Base-by-base conservation (phyloP, 2,797 vertebrate species). In the Scolopax bukidnonensis region DNA sequence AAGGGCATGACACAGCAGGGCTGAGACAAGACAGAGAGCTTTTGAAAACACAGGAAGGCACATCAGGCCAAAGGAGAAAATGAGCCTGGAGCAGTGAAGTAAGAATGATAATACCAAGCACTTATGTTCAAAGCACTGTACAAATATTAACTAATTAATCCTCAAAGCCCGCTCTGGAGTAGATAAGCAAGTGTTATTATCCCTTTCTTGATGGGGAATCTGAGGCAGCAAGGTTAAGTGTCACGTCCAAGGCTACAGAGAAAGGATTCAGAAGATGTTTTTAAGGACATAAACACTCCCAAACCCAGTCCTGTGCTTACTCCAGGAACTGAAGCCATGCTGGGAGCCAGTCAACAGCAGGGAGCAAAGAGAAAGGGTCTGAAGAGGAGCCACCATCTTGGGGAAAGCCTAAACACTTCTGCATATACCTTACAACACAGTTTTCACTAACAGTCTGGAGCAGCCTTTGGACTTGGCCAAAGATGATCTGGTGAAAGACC, bases 131-230 rank as follows among this genome's bases (percentile, higher is more conserved):
- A 95, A 97, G 95, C 94, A 94, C 96, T 97, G 94, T 96, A 97
- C 96, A 97, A 97, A 97, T 97, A 97, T 97, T 97, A 97, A 97
- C 92, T 96, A 97, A 97, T 96, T 97, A 97, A 97, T 97, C 96
- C 95, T 97, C 95, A 90, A 97, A 97, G 96, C 96, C 94, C 82
- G 70, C 92, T 94, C 93, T 87, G 93, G 89, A 96, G 93, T 76
- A 96, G 95, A 97, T 97, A 97, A 96, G 96, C 95, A 95, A 97
- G 96, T 94, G 95, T 89, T 92, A 97, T 97, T 96, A 97, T 97
- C 94, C 96, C 60, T 80, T 96, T 90, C 94, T 97, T 94, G 96
- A 92, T 9, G 0, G 68, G 92, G 88, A 94, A 86, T 92, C 47
- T 4, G 79, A 95, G 86, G 82, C 95, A 63, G 75, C 83, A 96